Conservation (phyloP, 37 sponge, comb jelly and placozoan species). For the Theonella swinhoei region DNA sequence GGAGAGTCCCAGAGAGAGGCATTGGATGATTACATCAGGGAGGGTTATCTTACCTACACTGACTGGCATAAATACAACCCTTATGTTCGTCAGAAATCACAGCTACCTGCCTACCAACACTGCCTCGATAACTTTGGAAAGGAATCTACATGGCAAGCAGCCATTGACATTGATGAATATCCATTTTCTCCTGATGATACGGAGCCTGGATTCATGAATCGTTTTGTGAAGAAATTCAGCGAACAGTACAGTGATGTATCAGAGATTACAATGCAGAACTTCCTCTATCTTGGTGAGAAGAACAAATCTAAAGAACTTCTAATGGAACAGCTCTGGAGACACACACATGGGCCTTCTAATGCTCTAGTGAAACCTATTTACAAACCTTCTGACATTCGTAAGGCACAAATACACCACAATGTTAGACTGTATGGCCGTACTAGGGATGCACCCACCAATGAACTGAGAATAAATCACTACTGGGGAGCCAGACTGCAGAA, state of each 20-base stretch:
- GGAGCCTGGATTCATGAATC: constrained; percentile 57
- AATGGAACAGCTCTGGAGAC: constrained; percentile 54
- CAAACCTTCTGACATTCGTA: constrained; percentile 28
- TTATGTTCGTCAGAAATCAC: constrained; percentile 54
- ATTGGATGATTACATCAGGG: constrained; percentile 15
- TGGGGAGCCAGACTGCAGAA: constrained; percentile 84
- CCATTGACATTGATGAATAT: constrained; percentile 86
- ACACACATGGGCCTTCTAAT: constrained; percentile 54
- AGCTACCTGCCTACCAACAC: constrained; percentile 72
- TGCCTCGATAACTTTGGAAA: constrained; percentile 51
- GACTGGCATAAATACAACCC: constrained; percentile 72
- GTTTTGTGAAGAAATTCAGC: constrained; percentile 40
- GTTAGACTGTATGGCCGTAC: neutral
- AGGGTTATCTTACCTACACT: constrained; percentile 66
- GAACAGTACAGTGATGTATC: constrained; percentile 16
- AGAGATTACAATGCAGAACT: constrained; percentile 75
- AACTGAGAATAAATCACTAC: constrained; percentile 80
- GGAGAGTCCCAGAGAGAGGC: constrained; percentile 50
- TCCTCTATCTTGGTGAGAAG: constrained; percentile 62
- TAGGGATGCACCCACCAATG: constrained; percentile 22
- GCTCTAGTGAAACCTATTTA: constrained; percentile 81
- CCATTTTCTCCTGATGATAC: constrained; percentile 69
- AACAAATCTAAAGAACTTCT: constrained; percentile 39
- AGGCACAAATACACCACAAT: constrained; percentile 74
- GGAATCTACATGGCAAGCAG: constrained; percentile 68